Base-by-base conservation (phyloP, 1,140 invertebrate genomes). In the Drosophila tropicalis region DNA sequence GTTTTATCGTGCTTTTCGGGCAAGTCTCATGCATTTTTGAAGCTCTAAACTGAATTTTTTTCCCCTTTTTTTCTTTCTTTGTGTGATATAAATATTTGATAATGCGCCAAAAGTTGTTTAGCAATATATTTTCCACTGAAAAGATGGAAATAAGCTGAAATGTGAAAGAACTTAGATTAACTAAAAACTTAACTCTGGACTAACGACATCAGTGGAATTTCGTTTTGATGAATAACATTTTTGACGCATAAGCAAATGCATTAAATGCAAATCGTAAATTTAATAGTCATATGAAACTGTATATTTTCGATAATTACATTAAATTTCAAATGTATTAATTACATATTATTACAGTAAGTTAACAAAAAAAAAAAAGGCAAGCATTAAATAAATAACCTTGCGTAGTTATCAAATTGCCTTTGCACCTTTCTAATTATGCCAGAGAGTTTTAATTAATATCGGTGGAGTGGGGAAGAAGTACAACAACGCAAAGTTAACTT, bases 81-180 rank as follows among this genome's bases (percentile, higher is more conserved):
- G 44, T 51, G 44, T 51, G 34, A 7, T 22, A 62, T 71, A 65
- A 78, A 78, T 81, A 69, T 78, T 81, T 81, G 9, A 78, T 85
- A 75, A 68, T 62, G 72, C 15, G 61, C 67, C 7, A 64, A 39
- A 51, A 19, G n/a, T 39, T 6, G 13, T 19, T 39, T 9, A 19
- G 29, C 22, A 10, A 9, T 1, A 44, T 29, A 25, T 51, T 51
- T 58, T 58, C 34, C 32, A 19, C 5, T 58, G 56, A 39, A 39
- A 58, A 58, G 32, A 51, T 51, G 7, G 32, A 58, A 32, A 36
- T 57, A 57, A 57, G 29, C n/a, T 57, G 32, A 7, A 15, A 57
- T 15, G 29, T 57, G n/a, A 57, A 57, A 57, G 25, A 57, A n/a
- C 56, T 57, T 51, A 10, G 44, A 51, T 51, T 51, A 17, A 22